Evolutionary conservation across 1,140 invertebrate species (phyloP), one percentile per base, ranked within the genome.

Genomic region (Physella acuta): DNA sequence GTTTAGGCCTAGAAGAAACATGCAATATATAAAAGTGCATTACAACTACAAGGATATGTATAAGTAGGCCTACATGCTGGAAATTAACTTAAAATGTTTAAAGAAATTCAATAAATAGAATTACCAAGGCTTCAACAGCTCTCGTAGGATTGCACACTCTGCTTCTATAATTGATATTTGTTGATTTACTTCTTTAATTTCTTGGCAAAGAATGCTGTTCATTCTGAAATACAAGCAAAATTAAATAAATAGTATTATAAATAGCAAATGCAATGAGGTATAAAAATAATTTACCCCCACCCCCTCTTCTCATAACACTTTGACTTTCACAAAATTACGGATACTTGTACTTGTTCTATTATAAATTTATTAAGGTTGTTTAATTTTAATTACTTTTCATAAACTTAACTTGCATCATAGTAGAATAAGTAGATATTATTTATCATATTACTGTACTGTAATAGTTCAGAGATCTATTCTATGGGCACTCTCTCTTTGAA

Each of bases 111-210:
- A n/a, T n/a, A n/a, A n/a, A n/a, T n/a, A 44, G 28, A 53, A 20
- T 3, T 56, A 56, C 55, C 55, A 56, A 4, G 55, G 55, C 55
- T 56, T 56, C 55, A 56, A 20, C 30, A 56, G 55, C 30, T 28
- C 55, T 56, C 20, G 30, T 3, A 56, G 24, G 4, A 30, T 3
- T 56, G 28, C n/a, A 56, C 55, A 56, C 33, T 56, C 55, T 30
- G 3, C 33, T 20, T 56, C 55, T 31, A 56, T 26, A 4, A 4
- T 31, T 30, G 30, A 31, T 31, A 14, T 26, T 20, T 56, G 55
- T 20, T 30, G 30, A 56, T 31, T 56, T 26, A 56, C 55, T 56
- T 56, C 55, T 5, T 3, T 20, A 4, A 56, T 30, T 31, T 16
- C 20, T 31, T 56, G 55, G 33, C 33, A 31, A 26, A 56, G 28